Evolutionary conservation across 2,113 vertebrate species (phyloP).

Genomic region (Limanda limanda): DNA sequence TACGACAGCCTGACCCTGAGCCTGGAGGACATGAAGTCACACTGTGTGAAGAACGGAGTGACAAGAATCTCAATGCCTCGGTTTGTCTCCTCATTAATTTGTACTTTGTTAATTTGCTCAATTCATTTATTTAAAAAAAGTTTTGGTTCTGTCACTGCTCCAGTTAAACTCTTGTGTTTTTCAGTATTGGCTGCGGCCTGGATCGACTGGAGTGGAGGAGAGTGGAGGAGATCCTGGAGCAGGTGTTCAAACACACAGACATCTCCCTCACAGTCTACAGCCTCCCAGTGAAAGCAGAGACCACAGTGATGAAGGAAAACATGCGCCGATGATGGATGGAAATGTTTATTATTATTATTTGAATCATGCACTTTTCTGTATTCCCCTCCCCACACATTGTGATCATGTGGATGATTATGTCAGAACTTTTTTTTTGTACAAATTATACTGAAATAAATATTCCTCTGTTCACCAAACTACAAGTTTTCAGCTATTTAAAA

Average conservation of each 20-base stretch:
- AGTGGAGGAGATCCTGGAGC: slow-evolving; percentile 88
- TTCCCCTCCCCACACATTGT: too few relatives aligned
- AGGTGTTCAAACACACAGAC: slow-evolving; percentile 87
- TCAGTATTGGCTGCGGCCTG: slow-evolving; percentile 95
- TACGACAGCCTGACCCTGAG: slow-evolving; percentile 86
- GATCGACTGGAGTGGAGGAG: slow-evolving; percentile 87
- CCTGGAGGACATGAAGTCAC: slow-evolving; percentile 90
- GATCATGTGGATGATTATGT: too few relatives aligned
- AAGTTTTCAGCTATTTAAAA: background rate
- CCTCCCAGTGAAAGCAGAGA: slow-evolving; percentile 70
- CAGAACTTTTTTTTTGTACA: too few relatives aligned
- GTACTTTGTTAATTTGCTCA: background rate
- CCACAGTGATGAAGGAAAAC: slow-evolving; percentile 56
- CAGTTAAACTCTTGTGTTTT: background rate
- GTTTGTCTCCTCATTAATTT: slow-evolving; percentile 70
- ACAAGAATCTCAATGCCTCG: slow-evolving; percentile 91
- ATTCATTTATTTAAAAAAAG: background rate
- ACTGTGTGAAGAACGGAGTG: slow-evolving; percentile 87
- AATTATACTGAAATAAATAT: slow-evolving; percentile 34
- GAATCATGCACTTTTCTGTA: background rate
- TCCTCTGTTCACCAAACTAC: slow-evolving; percentile 7
- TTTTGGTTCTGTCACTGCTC: background rate
- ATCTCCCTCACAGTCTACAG: slow-evolving; percentile 91
- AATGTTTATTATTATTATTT: slow-evolving; percentile 9
- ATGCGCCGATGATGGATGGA: slow-evolving; percentile 32